Conservation (phyloP, 2,797 vertebrate species). For the Alca torda region DNA sequence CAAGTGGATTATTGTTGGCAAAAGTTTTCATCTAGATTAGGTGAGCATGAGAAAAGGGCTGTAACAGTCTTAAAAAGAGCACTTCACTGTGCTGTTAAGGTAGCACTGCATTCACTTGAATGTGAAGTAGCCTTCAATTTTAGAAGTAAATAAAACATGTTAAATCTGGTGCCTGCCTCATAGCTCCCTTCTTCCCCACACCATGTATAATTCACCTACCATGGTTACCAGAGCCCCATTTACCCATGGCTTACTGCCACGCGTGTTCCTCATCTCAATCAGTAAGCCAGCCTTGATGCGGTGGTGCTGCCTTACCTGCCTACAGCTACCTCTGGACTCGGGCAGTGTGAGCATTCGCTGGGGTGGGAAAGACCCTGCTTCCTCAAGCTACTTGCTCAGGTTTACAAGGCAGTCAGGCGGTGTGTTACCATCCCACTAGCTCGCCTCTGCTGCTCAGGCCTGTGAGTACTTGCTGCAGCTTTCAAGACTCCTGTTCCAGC, state of each 20-base stretch:
- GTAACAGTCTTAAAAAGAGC: no score
- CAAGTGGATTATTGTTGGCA: not conserved
- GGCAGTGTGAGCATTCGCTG: not conserved
- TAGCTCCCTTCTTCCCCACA: not conserved
- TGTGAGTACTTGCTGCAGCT: no score
- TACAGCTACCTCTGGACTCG: not conserved
- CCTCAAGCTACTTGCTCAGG: not conserved
- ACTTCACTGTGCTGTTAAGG: not conserved
- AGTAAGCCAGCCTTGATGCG: not conserved
- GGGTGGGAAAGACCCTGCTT: not conserved
- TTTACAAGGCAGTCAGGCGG: accelerated
- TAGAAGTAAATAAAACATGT: not conserved
- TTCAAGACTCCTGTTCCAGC: not conserved
- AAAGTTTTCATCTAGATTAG: not conserved
- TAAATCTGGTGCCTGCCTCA: accelerated
- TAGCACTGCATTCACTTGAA: not conserved
- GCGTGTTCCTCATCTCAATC: not conserved
- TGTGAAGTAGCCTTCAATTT: accelerated
- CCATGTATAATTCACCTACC: not conserved
- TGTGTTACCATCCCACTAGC: not conserved
- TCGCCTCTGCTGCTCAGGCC: not conserved
- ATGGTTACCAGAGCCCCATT: not conserved
- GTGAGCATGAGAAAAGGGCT: not conserved
- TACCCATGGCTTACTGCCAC: not conserved
- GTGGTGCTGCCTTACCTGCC: not conserved